phyloP scores from a whole-genome alignment of 2,113 vertebrate species.

The Ciconia boyciana region DNA sequence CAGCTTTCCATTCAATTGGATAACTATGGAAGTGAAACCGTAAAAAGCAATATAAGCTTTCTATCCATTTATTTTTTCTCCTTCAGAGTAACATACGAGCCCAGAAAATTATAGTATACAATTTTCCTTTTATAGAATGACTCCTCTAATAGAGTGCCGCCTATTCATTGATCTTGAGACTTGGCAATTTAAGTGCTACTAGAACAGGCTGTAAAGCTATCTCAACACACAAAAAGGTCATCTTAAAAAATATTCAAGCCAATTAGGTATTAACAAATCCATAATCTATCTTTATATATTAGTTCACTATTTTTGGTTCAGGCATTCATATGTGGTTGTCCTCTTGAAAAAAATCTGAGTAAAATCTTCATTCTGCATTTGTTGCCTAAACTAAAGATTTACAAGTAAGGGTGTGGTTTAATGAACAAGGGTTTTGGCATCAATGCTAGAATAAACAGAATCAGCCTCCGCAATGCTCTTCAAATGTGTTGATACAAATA shows the following conservation, averaged over 20 bases:
- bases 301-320: background rate
- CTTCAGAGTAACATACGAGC: background rate
- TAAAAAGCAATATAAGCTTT: conserved; percentile 19
- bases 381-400: background rate
- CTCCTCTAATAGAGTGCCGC: background rate
- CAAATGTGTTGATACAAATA: background rate
- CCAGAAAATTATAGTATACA: conserved; percentile 28
- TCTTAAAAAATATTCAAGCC: background rate
- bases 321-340: background rate
- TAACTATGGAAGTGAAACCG: conserved; percentile 8
- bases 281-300: background rate
- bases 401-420: background rate
- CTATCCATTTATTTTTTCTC: conserved; percentile 11
- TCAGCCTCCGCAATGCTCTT: background rate
- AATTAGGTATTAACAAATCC: background rate
- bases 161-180: conserved; percentile 34
- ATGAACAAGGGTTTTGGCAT: background rate
- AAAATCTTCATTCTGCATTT: background rate
- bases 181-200: background rate
- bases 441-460: background rate
- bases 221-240: background rate
- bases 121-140: conserved; percentile 19
- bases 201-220: background rate
- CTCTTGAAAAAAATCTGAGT: background rate
- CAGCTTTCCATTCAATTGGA: conserved; percentile 17